These are phyloP conservation scores for Heliconius himera DNA, from an alignment of 1,140 invertebrate species.

Conservation along the genomic window DNA sequence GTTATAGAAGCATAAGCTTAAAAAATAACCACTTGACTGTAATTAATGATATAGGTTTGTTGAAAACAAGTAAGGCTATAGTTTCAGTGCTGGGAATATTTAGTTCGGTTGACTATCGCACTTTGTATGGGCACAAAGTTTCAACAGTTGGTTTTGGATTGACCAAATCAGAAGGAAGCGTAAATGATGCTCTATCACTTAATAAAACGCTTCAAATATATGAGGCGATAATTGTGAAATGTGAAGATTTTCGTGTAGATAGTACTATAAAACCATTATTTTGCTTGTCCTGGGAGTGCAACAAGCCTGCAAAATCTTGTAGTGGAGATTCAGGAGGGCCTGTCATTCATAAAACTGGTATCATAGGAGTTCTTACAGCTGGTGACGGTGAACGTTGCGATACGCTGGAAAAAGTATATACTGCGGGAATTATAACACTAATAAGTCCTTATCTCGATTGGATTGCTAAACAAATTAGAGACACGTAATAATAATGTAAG, in stretches of 20 bases:
- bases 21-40: background rate
- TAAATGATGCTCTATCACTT: background rate
- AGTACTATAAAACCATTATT: background rate
- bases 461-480: background rate
- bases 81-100: background rate
- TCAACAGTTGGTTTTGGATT: background rate
- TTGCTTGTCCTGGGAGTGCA: background rate
- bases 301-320: background rate
- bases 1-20: background rate
- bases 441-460: background rate
- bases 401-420: background rate
- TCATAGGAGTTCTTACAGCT: background rate
- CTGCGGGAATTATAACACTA: background rate
- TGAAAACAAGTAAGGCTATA: background rate
- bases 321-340: background rate
- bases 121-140: background rate
- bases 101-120: background rate
- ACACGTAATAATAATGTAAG: too few relatives aligned
- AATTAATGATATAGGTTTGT: background rate
- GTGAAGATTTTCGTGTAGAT: background rate
- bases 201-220: background rate
- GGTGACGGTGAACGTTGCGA: background rate
- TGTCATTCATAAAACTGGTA: background rate
- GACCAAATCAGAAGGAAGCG: background rate
- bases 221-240: background rate